Evolutionary conservation across 2,113 vertebrate genomes (phyloP).

Genomic region (Pleuronectes platessa): DNA sequence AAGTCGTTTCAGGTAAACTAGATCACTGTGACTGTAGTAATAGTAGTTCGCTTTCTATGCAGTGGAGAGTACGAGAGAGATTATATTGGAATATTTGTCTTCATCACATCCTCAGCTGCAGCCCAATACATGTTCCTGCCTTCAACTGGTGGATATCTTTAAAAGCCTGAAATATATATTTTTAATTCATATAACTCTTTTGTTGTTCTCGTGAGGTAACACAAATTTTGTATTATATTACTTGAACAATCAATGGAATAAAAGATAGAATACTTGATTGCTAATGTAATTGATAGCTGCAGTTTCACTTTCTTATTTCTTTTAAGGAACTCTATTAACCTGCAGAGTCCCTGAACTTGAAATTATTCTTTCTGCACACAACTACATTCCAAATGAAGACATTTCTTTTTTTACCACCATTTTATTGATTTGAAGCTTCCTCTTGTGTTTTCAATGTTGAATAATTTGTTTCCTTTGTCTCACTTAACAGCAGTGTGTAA

Average conservation of each 20-base stretch:
- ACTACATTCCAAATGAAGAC: not conserved
- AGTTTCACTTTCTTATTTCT: too few species aligned
- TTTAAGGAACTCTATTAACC: too few species aligned
- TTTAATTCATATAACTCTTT: too few species aligned
- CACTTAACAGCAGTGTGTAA: too few species aligned
- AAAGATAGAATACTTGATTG: too few species aligned
- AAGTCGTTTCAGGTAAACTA: not conserved
- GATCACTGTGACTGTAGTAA: not conserved
- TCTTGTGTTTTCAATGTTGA: not conserved
- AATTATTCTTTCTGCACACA: not conserved
- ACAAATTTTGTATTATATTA: too few species aligned
- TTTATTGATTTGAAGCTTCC: not conserved
- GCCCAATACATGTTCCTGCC: not conserved
- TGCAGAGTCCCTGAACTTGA: not conserved
- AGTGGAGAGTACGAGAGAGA: not conserved
- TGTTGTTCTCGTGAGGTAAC: too few species aligned
- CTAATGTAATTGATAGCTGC: too few species aligned
- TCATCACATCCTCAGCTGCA: constrained; percentile 2
- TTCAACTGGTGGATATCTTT: constrained; percentile 5
- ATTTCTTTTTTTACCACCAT: not conserved
- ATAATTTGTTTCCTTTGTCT: not conserved
- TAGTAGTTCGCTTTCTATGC: not conserved
- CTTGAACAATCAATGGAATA: too few species aligned
- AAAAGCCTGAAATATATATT: not conserved
- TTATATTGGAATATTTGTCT: constrained; percentile 11